phyloP scores from a whole-genome alignment of 1,140 invertebrate species.

The Platorchestia sp. region DNA sequence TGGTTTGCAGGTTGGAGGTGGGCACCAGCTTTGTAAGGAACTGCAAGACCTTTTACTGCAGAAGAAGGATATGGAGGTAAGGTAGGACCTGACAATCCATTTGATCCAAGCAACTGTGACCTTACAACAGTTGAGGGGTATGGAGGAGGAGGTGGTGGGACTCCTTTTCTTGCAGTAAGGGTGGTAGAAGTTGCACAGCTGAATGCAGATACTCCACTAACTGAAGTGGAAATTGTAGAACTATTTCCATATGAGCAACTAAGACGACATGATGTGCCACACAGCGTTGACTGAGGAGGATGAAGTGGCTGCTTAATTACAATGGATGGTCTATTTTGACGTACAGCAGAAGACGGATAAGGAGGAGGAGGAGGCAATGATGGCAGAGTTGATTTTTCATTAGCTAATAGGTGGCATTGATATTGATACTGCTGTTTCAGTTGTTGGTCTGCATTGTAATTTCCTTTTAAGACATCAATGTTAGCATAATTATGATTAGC shows the following conservation, averaged over 20 bases:
- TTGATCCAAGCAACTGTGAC: conserved; percentile 68
- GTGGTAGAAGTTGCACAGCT: background rate
- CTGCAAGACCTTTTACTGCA: conserved; percentile 65
- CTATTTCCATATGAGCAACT: background rate
- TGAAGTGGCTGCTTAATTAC: background rate
- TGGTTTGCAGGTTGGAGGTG: background rate
- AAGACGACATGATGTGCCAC: background rate
- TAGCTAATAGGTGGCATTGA: background rate
- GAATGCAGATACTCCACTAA: background rate
- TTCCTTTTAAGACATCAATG: conserved; percentile 67
- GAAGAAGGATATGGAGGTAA: conserved; percentile 68
- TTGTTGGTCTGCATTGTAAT: conserved; percentile 61
- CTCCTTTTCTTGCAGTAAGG: background rate
- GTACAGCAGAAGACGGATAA: conserved; percentile 65
- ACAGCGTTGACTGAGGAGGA: background rate
- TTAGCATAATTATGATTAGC: conserved; percentile 67
- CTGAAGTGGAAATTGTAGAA: background rate
- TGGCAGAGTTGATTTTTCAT: background rate
- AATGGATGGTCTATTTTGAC: conserved; percentile 56
- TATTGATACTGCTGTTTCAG: conserved; percentile 29
- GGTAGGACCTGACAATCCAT: conserved; percentile 68
- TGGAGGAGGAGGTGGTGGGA: conserved; percentile 62
- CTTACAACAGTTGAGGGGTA: conserved; percentile 63
- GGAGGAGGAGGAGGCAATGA: conserved; percentile 61
- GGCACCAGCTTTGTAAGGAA: background rate